These are phyloP conservation scores for Hepsetus odoe DNA, from an alignment of 2,113 vertebrate genomes.

Conservation along the genomic window DNA sequence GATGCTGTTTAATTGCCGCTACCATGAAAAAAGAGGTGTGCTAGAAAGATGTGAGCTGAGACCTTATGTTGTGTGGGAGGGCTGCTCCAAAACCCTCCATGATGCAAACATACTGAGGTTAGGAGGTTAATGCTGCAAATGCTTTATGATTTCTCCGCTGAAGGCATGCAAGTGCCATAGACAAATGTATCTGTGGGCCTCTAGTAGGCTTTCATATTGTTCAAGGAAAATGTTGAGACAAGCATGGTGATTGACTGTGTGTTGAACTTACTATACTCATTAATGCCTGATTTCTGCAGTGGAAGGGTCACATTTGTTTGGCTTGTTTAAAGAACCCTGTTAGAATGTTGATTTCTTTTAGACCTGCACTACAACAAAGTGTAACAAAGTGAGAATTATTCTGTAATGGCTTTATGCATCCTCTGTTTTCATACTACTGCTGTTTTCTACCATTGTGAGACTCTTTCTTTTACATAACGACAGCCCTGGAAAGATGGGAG, in stretches of 20 bases:
- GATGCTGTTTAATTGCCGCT: slow-evolving; percentile 39
- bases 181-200: slow-evolving; percentile 36
- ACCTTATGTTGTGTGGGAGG: slow-evolving; percentile 52
- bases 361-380: background rate
- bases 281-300: slow-evolving; percentile 7
- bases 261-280: slow-evolving; percentile 18
- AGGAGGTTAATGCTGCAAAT: slow-evolving; percentile 53
- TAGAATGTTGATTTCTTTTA: slow-evolving; percentile 21
- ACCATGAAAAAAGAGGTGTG: slow-evolving; percentile 29
- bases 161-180: slow-evolving; percentile 17
- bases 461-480: slow-evolving; percentile 35
- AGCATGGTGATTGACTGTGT: slow-evolving; percentile 36
- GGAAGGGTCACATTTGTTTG: slow-evolving; percentile 36
- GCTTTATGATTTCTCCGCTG: slow-evolving; percentile 37
- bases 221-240: slow-evolving; percentile 36
- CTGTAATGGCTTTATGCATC: background rate
- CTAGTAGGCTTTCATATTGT: slow-evolving; percentile 39
- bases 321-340: slow-evolving; percentile 25
- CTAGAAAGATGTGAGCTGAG: slow-evolving; percentile 41
- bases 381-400: background rate
- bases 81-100: slow-evolving; percentile 38
- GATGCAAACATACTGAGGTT: slow-evolving; percentile 47
- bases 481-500: slow-evolving; percentile 49
- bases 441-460: slow-evolving; percentile 2
- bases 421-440: background rate